Conservation (phyloP, 2,888 invertebrate genomes). For the Hyppa rectilinea region DNA sequence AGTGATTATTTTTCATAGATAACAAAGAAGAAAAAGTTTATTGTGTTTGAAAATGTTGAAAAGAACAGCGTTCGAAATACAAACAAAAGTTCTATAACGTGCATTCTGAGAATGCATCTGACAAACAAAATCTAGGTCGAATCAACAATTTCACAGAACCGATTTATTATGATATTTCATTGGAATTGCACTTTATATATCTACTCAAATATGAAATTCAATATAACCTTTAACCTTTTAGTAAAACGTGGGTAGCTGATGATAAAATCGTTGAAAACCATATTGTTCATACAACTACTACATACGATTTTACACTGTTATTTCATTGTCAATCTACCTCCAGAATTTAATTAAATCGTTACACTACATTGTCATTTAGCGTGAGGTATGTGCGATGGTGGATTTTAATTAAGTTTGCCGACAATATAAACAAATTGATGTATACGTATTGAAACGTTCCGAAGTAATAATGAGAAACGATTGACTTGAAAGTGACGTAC, state of each 20-base stretch:
- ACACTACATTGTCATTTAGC: conserved; percentile 22
- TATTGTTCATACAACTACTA: conserved; percentile 9
- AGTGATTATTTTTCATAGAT: conserved; percentile 19
- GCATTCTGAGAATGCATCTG: conserved; percentile 8
- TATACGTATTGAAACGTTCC: not conserved
- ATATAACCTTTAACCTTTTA: conserved; percentile 57
- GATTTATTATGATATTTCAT: not conserved
- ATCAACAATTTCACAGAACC: conserved; percentile 25
- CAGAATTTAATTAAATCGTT: conserved; percentile 39
- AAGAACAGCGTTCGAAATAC: conserved; percentile 18
- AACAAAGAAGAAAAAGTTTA: not conserved
- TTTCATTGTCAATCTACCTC: conserved; percentile 10
- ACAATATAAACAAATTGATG: conserved; percentile 39
- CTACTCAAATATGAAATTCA: conserved; percentile 9
- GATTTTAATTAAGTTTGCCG: conserved; percentile 22
- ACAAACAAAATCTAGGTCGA: conserved; percentile 23
- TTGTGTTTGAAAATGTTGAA: not conserved
- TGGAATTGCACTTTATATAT: conserved; percentile 20
- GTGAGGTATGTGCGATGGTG: not conserved
- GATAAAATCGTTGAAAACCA: conserved; percentile 22
- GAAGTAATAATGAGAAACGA: conserved; percentile 36
- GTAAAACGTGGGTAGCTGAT: conserved; percentile 7
- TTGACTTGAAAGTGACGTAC: not conserved
- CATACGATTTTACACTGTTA: not conserved
- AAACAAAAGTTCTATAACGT: conserved; percentile 1